Base-by-base conservation (phyloP, 2,113 vertebrate species). In the Sinocyclocheilus maitianheensis region DNA sequence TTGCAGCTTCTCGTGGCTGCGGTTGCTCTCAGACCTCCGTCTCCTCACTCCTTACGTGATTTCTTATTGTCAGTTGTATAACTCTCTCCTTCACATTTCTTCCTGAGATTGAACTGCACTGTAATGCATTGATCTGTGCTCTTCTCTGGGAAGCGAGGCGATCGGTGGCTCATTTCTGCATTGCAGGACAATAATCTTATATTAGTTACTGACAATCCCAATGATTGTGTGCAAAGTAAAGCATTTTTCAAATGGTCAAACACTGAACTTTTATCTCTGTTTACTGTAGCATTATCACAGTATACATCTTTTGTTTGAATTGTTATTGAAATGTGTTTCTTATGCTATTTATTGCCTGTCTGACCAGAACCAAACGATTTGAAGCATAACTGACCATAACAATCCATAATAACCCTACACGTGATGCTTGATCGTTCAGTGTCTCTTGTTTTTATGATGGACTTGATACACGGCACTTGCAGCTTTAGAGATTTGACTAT, bases 271-370 rank as follows among this genome's bases (percentile, higher is more conserved):
- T 81, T 48, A 55, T 46, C 13, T 63, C 48, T 65, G 24, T 67
- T 81, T 63, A 65, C 60, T 67, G 37, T 67, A 18, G n/a, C 20
- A 20, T 48, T 67, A 30, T 81, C 16, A 53, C 24, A 22, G 63
- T 69, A 13, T 69, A 12, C 10, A 6, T 26, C 37, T 43, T 20
- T 81, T 30, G 79, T 46, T 81, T 65, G 5, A 46, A 37, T 7
- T 80, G 77, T 63, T 81, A 9, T 81, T 24, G 18, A 43, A 81
- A 48, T 40, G 37, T 26, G 34, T 79, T 79, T 62, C 22, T 43
- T 16, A 51, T 43, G 12, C 8, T 37, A 62, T 80, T 80, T 62
- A 43, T 80, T 80, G 18, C 20, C n/a, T 60, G n/a, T 37, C 16
- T 58, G 30, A 13, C 34, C 20, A n/a, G n/a, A 37, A 58, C 3